Evolutionary conservation across 2,113 vertebrate species (phyloP).

Genomic region (Notothenia rossii): DNA sequence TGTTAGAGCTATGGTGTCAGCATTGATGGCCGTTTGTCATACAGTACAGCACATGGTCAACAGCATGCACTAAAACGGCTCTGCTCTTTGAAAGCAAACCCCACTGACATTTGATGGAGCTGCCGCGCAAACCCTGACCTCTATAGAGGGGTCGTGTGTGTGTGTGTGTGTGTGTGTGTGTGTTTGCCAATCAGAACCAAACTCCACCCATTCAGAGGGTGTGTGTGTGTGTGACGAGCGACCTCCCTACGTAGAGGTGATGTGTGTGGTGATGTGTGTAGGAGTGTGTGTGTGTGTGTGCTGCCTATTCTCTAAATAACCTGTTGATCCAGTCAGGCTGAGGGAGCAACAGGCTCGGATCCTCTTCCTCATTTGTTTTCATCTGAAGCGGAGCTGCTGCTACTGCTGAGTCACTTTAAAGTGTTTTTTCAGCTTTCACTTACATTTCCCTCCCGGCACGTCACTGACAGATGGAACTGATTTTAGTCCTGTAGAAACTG

Average conservation of each 20-base stretch:
- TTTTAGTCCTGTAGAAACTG: neutral
- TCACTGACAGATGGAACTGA: neutral
- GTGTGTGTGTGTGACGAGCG: slow-evolving; percentile 32
- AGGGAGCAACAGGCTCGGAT: slow-evolving; percentile 29
- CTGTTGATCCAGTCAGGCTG: slow-evolving; percentile 75
- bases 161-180: slow-evolving; percentile 12
- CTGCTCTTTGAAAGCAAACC: slow-evolving; percentile 46
- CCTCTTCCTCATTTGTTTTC: slow-evolving; percentile 29
- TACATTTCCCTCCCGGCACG: neutral
- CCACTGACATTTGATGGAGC: slow-evolving; percentile 63
- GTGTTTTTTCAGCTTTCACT: slow-evolving; percentile 22
- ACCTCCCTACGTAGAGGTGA: slow-evolving; percentile 25
- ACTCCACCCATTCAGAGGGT: slow-evolving; percentile 69
- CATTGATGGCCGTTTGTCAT: neutral
- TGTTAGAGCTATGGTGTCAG: neutral
- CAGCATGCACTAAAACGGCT: slow-evolving; percentile 13
- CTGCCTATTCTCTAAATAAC: slow-evolving; percentile 77
- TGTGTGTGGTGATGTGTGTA: slow-evolving; percentile 28
- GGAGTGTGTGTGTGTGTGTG: neutral
- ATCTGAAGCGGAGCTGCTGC: slow-evolving; percentile 4
- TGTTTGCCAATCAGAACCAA: slow-evolving; percentile 52
- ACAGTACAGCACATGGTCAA: slow-evolving; percentile 9
- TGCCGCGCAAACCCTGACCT: slow-evolving; percentile 14
- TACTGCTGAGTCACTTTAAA: slow-evolving; percentile 49
- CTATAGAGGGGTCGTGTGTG: slow-evolving; percentile 15